A percentile compares a stretch with the other conserved stretches of the same genome.
Evolutionary conservation across 2,113 vertebrate species (phyloP).

Genomic region (Thinocorus orbignyianus): DNA sequence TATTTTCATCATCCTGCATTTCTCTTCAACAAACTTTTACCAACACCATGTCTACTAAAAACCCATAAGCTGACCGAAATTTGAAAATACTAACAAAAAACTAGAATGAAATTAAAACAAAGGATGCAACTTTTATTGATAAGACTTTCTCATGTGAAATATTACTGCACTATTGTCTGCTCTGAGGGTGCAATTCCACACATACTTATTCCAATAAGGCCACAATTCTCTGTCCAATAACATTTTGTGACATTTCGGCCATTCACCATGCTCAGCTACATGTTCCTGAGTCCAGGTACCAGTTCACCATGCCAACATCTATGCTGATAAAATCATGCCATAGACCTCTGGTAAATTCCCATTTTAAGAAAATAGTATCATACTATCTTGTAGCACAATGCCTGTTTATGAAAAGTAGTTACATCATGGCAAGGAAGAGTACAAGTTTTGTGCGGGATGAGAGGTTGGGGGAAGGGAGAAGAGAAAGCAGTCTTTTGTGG

Average conservation of each 20-base stretch:
- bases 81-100: background rate
- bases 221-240: background rate
- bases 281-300: background rate
- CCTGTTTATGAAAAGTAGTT: background rate
- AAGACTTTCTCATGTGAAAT: background rate
- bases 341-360: background rate
- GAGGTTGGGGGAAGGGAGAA: background rate
- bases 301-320: background rate
- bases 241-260: background rate
- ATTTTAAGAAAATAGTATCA: background rate
- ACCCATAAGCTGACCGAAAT: background rate
- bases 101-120: background rate
- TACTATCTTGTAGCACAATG: background rate
- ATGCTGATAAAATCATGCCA: background rate
- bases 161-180: accelerated
- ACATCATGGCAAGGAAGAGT: background rate
- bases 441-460: background rate
- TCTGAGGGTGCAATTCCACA: background rate
- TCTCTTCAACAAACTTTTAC: background rate
- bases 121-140: background rate
- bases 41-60: background rate
- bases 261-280: background rate
- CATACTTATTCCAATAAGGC: background rate
- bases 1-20: background rate
- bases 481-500: background rate